phyloP scores from a whole-genome alignment of 2,888 invertebrate genomes.

The Linnaemya vulpina region DNA sequence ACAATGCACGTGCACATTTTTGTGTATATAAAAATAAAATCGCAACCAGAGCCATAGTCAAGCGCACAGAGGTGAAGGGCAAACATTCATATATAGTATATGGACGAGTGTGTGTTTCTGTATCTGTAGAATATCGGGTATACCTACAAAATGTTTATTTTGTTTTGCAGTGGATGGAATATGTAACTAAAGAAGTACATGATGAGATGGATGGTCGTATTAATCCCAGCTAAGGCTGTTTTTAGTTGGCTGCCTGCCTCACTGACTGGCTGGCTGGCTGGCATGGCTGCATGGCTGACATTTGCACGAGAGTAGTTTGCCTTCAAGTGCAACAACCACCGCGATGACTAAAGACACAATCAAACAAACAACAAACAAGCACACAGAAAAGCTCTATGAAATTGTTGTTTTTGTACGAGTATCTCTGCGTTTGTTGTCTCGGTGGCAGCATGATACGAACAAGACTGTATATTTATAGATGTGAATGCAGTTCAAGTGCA shows the following conservation, averaged over 20 bases:
- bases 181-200: slow-evolving; percentile 40
- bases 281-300: slow-evolving; percentile 69
- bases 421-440: slow-evolving; percentile 5
- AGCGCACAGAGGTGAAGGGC: slow-evolving; percentile 69
- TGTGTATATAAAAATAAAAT: slow-evolving; percentile 57
- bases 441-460: slow-evolving; percentile 30
- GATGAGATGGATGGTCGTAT: slow-evolving; percentile 27
- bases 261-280: slow-evolving; percentile 59
- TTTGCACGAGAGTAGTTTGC: slow-evolving; percentile 72
- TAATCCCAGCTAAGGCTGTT: slow-evolving; percentile 64
- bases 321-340: slow-evolving; percentile 71
- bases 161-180: slow-evolving; percentile 24
- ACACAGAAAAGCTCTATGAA: not conserved
- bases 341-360: slow-evolving; percentile 45
- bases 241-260: slow-evolving; percentile 25
- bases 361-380: slow-evolving; percentile 5
- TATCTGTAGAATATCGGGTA: slow-evolving; percentile 1
- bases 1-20: slow-evolving; percentile 70
- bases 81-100: slow-evolving; percentile 41
- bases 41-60: slow-evolving; percentile 47
- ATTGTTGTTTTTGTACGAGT: not conserved
- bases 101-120: not conserved
- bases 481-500: slow-evolving; percentile 72
- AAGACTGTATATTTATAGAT: slow-evolving; percentile 66
- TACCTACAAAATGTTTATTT: not conserved